Evolutionary conservation across 2,797 vertebrate species (phyloP).

Genomic region (Adelosebastes latens): DNA sequence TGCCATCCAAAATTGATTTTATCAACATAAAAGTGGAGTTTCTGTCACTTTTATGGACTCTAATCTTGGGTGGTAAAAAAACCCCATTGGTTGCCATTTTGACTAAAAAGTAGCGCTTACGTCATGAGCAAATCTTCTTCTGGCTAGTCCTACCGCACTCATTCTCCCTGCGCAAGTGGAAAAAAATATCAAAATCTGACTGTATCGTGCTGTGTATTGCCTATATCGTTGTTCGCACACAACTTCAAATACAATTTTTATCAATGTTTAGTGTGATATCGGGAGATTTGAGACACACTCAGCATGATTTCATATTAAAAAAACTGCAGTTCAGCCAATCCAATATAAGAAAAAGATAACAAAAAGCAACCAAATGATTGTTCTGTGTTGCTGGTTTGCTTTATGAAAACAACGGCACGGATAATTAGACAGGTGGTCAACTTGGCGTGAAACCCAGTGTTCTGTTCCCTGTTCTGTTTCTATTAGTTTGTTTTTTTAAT

Average conservation of each 20-base stretch:
- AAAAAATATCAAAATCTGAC: slow-evolving; percentile 15
- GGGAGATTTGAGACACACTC: slow-evolving; percentile 50
- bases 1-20: slow-evolving; percentile 21
- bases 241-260: slow-evolving; percentile 48
- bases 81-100: slow-evolving; percentile 11
- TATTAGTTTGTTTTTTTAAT: slow-evolving; percentile 3
- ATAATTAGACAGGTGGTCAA: background rate
- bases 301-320: slow-evolving; percentile 57
- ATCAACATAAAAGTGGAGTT: slow-evolving; percentile 12
- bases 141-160: background rate
- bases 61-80: background rate
- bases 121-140: slow-evolving; percentile 14
- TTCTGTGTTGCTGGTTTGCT: slow-evolving; percentile 25
- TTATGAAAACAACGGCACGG: slow-evolving; percentile 10
- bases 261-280: slow-evolving; percentile 63
- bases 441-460: slow-evolving; percentile 17
- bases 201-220: slow-evolving; percentile 64
- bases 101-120: slow-evolving; percentile 31
- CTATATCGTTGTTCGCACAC: slow-evolving; percentile 57
- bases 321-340: slow-evolving; percentile 27
- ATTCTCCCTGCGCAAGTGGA: slow-evolving; percentile 14
- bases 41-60: slow-evolving; percentile 1
- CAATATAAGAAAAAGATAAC: background rate
- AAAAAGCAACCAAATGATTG: slow-evolving; percentile 4
- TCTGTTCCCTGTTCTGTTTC: slow-evolving; percentile 40